Percentiles rank a stretch among this genome's conserved stretches.
phyloP scores from a whole-genome alignment of 1,140 invertebrate genomes.

The Procambarus clarkii region DNA sequence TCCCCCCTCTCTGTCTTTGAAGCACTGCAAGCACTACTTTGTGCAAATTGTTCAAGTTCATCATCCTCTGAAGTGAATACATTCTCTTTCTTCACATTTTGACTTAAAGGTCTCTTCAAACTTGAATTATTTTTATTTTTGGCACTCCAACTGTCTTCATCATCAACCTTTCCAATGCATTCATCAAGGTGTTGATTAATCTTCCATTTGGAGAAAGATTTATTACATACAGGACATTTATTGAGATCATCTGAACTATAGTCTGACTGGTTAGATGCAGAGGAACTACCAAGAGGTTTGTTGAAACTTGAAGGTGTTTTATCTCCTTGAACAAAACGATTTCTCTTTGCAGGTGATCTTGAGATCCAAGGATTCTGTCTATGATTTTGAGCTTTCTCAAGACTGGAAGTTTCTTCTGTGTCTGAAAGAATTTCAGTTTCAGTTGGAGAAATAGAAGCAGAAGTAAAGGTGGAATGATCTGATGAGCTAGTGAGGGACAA shows the following conservation, averaged over 20 bases:
- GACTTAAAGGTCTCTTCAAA: not conserved
- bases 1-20: not conserved
- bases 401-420: not conserved
- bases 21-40: not conserved
- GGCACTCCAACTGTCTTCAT: conserved; percentile 25
- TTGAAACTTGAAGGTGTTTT: not conserved
- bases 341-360: conserved; percentile 11
- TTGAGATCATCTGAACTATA: too few relatives aligned
- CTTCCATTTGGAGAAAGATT: conserved; percentile 1
- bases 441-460: not conserved
- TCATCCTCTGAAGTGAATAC: not conserved
- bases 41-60: not conserved
- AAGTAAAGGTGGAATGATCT: not conserved
- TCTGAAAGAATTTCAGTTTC: not conserved
- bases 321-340: not conserved
- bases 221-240: conserved; percentile 44
- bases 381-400: not conserved
- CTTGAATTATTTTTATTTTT: not conserved
- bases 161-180: conserved; percentile 37
- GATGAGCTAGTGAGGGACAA: not conserved
- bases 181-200: conserved; percentile 53
- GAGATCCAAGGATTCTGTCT: not conserved
- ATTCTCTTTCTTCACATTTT: not conserved
- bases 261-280: not conserved
- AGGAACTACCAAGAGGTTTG: conserved; percentile 22